These are phyloP conservation scores for Lates japonicus DNA, from an alignment of 2,797 vertebrate species.

Conservation along the genomic window DNA sequence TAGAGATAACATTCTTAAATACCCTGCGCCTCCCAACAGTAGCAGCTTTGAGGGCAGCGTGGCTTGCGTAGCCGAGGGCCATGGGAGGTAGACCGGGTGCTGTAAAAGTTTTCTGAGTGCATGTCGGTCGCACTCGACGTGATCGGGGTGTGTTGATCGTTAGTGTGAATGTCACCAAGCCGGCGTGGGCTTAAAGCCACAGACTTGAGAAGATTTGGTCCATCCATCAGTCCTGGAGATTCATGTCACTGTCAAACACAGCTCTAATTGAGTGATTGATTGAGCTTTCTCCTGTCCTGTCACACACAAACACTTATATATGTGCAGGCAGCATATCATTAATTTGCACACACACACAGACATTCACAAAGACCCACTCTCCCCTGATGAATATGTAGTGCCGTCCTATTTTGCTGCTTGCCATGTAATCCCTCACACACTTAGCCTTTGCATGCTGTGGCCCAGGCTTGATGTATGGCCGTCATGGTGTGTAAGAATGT, in stretches of 20 bases:
- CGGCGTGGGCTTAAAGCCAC: conserved; percentile 27
- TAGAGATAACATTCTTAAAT: conserved; percentile 88
- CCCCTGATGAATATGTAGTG: conserved; percentile 72
- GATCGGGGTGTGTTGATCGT: conserved; percentile 51
- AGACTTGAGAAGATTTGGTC: conserved; percentile 50
- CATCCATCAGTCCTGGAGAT: conserved; percentile 62
- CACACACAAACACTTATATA: conserved; percentile 42
- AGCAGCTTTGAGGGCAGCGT: conserved; percentile 70
- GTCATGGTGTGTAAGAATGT: conserved; percentile 68
- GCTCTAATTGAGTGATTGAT: conserved; percentile 77
- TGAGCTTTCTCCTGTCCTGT: conserved; percentile 55
- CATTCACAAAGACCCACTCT: conserved; percentile 35
- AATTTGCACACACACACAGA: conserved; percentile 33
- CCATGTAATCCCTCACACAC: conserved; percentile 70
- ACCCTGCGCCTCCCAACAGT: conserved; percentile 78
- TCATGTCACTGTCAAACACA: conserved; percentile 57
- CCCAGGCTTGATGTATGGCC: conserved; percentile 76
- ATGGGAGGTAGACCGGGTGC: conserved; percentile 37
- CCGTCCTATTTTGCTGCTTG: conserved; percentile 70
- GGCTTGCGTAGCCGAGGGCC: conserved; percentile 49
- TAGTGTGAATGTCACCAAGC: conserved; percentile 55
- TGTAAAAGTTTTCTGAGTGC: conserved; percentile 51
- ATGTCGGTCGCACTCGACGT: conserved; percentile 12
- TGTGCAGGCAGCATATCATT: conserved; percentile 24
- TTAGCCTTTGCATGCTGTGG: conserved; percentile 66